phyloP scores from a whole-genome alignment of 2,797 vertebrate species.

The Gastrophryne carolinensis region DNA sequence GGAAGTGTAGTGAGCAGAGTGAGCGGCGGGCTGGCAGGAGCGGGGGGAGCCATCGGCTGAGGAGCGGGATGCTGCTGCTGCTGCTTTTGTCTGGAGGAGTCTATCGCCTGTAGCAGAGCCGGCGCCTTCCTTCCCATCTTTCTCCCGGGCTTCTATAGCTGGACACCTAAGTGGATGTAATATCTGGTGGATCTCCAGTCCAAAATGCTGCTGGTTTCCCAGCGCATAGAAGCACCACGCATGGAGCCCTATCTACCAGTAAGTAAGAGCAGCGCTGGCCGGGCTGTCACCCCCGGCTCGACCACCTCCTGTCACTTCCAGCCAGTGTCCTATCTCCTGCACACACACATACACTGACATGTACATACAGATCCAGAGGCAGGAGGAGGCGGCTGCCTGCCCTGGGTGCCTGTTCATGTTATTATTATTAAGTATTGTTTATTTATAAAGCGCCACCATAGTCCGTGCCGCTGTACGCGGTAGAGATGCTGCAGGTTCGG shows the following conservation, averaged over 20 bases:
- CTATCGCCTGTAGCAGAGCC: slow-evolving; percentile 16
- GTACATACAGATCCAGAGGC: too few relatives aligned
- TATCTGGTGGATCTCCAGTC: slow-evolving; percentile 67
- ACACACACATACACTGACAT: background rate
- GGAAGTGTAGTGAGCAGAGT: slow-evolving; percentile 75
- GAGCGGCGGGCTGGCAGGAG: slow-evolving; percentile 78
- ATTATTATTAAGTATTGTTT: too few relatives aligned
- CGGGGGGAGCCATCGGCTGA: slow-evolving; percentile 74
- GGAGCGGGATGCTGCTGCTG: too few relatives aligned
- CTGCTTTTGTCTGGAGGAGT: slow-evolving; percentile 77
- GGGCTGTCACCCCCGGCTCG: background rate
- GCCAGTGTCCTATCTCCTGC: background rate
- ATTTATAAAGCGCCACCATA: too few relatives aligned
- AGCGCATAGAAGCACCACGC: slow-evolving; percentile 79
- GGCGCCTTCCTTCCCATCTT: slow-evolving; percentile 50
- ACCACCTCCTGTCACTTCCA: background rate
- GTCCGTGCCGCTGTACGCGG: too few relatives aligned
- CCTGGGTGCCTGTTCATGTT: too few relatives aligned
- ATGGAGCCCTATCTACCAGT: slow-evolving; percentile 77
- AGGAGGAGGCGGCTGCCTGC: too few relatives aligned
- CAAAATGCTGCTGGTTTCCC: slow-evolving; percentile 81
- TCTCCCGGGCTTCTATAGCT: slow-evolving; percentile 59
- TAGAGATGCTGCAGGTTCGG: slow-evolving; percentile 44
- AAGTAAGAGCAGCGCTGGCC: slow-evolving; percentile 54
- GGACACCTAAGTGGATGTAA: slow-evolving; percentile 77